Base-by-base conservation (phyloP, 2,797 vertebrate species). In the Carapus acus region DNA sequence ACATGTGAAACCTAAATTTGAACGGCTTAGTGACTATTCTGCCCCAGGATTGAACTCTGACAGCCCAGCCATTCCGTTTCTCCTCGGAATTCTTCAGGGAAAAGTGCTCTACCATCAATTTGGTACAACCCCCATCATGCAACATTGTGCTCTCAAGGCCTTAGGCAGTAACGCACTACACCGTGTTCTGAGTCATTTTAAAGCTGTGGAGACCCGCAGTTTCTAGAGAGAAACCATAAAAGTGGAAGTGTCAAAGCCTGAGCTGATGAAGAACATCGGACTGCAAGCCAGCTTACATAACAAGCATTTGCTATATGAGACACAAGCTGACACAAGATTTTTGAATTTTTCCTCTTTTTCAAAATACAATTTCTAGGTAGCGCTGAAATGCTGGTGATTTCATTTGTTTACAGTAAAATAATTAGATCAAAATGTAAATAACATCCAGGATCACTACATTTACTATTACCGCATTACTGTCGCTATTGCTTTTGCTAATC, bases 131-230 rank as follows among this genome's bases (percentile, higher is more conserved):
- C 39, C 36, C n/a, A 8, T 58, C 38, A 48, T 57, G 23, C 15
- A 58, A 34, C 1, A 0, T 23, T 37, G 18, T 46, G 22, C 1
- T 2, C 27, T 66, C 43, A 69, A 64, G 58, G 62, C 62, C n/a
- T 3, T 21, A 39, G 45, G 62, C 44, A 50, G 41, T 42, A 31
- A 57, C 37, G 23, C n/a, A 27, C 27, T 14, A 20, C n/a, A 27
- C 27, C 12, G 40, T 43, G 14, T 19, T 54, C 36, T 64, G 57
- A 71, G 41, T 71, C 65, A 61, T 37, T 48, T 58, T 16, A 53
- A 21, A 40, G 34, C 49, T 49, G 53, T 64, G 55, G 67, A 63
- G 73, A 63, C 54, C 40, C 52, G 11, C 48, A 24, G 49, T 51
- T 43, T 44, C 29, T 14, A 49, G 33, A 67, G 36, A 51, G 41